Conservation (phyloP, 2,888 invertebrate genomes). For the Epirrita christyi region DNA sequence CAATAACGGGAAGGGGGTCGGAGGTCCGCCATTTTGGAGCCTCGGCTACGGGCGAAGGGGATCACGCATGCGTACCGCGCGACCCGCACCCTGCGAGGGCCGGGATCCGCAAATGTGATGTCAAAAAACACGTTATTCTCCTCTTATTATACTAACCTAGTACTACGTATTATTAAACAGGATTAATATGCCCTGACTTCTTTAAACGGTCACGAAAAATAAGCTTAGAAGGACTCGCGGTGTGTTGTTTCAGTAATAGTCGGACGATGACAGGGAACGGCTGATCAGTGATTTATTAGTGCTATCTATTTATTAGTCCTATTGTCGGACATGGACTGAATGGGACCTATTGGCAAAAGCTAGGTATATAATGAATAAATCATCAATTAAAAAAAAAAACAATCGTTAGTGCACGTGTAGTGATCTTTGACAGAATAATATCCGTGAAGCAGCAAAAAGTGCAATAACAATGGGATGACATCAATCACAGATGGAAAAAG, state of each 20-base stretch:
- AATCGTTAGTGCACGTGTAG: not conserved
- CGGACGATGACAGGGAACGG: slow-evolving; percentile 71
- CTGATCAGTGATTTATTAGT: slow-evolving; percentile 65
- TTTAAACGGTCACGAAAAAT: slow-evolving; percentile 39
- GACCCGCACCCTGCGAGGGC: slow-evolving; percentile 79
- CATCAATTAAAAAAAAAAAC: slow-evolving; percentile 18
- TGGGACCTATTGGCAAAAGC: slow-evolving; percentile 15
- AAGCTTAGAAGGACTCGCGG: slow-evolving; percentile 11
- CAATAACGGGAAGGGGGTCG: slow-evolving; percentile 81
- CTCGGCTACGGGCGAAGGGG: slow-evolving; percentile 72
- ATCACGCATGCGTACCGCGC: slow-evolving; percentile 71
- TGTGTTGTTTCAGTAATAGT: slow-evolving; percentile 26
- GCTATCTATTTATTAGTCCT: slow-evolving; percentile 46
- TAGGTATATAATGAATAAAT: slow-evolving; percentile 20
- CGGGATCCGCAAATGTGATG: slow-evolving; percentile 76
- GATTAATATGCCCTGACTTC: slow-evolving; percentile 62
- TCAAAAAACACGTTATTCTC: slow-evolving; percentile 84
- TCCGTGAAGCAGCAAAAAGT: slow-evolving; percentile 27
- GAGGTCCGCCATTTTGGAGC: slow-evolving; percentile 80
- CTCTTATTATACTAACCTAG: slow-evolving; percentile 81
- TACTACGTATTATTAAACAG: slow-evolving; percentile 69
- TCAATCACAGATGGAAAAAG: slow-evolving; percentile 82
- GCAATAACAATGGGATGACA: slow-evolving; percentile 78
- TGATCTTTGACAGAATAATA: not conserved
- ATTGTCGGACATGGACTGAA: slow-evolving; percentile 40